Conservation (phyloP, 2,113 vertebrate genomes). For the Gymnarchus niloticus region DNA sequence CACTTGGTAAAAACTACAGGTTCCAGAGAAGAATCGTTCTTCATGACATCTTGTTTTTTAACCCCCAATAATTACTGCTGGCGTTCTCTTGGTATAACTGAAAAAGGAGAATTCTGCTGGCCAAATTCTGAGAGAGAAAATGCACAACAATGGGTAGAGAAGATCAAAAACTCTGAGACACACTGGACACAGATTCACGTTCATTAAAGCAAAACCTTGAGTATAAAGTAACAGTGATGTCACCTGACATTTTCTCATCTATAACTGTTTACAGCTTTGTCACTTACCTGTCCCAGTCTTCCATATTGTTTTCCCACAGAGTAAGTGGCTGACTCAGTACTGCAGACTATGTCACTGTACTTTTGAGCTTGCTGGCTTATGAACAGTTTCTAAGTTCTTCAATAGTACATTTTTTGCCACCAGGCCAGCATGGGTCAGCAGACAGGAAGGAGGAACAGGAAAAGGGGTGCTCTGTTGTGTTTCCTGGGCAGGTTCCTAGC, state of each 20-base stretch:
- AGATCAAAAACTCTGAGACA: no score
- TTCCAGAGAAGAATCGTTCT: background rate
- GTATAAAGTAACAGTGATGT: background rate
- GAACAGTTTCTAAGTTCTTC: background rate
- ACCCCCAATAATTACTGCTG: background rate
- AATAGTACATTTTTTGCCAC: background rate
- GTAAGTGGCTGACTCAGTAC: background rate
- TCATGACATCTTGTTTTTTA: background rate
- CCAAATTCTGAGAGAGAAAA: no score
- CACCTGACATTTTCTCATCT: background rate
- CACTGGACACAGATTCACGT: background rate
- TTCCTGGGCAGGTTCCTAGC: slow-evolving; percentile 18
- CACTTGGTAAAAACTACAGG: background rate
- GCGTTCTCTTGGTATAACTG: slow-evolving; percentile 16
- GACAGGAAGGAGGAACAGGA: background rate
- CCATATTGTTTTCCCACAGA: background rate
- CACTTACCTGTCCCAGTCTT: background rate
- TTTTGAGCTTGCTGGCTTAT: no score
- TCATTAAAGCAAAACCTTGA: background rate
- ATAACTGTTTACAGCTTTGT: background rate
- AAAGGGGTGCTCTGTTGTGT: background rate
- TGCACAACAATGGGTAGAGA: no score
- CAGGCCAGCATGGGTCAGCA: background rate
- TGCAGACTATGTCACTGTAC: background rate
- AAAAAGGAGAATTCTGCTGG: slow-evolving; percentile 21